A percentile compares a stretch with the other conserved stretches of the same genome.
Conservation (phyloP, 1,140 invertebrate species). For the Harlomillsia oculata region DNA sequence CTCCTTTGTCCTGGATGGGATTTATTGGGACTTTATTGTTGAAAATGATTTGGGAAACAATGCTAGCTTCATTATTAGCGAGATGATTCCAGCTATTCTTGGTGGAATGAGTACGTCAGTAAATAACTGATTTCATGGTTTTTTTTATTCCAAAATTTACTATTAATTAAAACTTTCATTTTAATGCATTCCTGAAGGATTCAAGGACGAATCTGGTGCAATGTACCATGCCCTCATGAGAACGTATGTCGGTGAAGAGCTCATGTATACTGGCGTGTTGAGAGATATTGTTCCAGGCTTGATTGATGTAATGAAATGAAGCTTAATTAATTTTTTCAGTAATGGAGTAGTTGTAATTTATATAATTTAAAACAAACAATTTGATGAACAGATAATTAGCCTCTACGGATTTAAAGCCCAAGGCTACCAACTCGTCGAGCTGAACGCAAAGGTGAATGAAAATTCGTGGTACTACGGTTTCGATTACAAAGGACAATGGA, state of each 20-base stretch:
- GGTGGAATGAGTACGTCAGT: slow-evolving; percentile 17
- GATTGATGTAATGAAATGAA: slow-evolving; percentile 12
- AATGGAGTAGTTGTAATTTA: background rate
- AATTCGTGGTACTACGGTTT: slow-evolving; percentile 16
- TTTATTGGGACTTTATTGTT: slow-evolving; percentile 15
- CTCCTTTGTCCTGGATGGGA: slow-evolving; percentile 10
- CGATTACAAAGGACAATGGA: slow-evolving; percentile 15
- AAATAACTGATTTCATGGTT: background rate
- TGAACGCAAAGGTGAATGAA: slow-evolving; percentile 1
- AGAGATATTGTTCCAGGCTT: slow-evolving; percentile 16
- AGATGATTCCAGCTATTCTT: slow-evolving; percentile 11
- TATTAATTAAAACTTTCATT: too few relatives aligned
- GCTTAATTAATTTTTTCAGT: background rate
- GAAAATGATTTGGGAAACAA: slow-evolving; percentile 8
- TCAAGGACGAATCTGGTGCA: slow-evolving; percentile 8
- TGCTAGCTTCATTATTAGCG: slow-evolving; percentile 18
- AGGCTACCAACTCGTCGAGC: slow-evolving; percentile 13
- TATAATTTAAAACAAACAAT: background rate
- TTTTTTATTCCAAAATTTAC: background rate
- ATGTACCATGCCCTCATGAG: slow-evolving; percentile 6
- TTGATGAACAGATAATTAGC: slow-evolving; percentile 4
- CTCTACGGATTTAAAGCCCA: slow-evolving; percentile 20
- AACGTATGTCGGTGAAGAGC: slow-evolving; percentile 17
- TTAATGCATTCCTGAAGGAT: background rate
- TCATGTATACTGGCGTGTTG: slow-evolving; percentile 7